Conservation (phyloP, 2,113 vertebrate genomes). For the Campylomormyrus numenius region DNA sequence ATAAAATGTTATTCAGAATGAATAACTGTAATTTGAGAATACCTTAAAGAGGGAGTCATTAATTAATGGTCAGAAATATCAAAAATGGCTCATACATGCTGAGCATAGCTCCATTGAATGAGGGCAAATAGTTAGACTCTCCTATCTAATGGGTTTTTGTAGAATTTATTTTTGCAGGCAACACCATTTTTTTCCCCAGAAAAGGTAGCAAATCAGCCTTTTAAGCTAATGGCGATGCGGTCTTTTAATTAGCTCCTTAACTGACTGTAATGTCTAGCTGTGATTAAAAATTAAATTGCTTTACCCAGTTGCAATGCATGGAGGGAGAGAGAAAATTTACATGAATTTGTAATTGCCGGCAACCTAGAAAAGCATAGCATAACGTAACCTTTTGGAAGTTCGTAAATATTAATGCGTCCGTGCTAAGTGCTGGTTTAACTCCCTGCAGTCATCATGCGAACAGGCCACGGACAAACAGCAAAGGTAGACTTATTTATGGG, state of each 20-base stretch:
- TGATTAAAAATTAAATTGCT: constrained; percentile 33
- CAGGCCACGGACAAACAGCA: neutral
- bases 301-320: constrained; percentile 7
- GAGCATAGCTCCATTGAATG: neutral
- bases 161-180: neutral
- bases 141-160: neutral
- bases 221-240: constrained; percentile 15
- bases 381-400: constrained; percentile 25
- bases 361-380: constrained; percentile 23
- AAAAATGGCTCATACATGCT: neutral
- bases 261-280: constrained; percentile 20
- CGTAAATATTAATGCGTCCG: constrained; percentile 36
- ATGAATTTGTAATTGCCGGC: constrained; percentile 28
- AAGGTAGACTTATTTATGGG: neutral
- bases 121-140: neutral
- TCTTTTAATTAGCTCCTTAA: constrained; percentile 21
- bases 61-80: neutral
- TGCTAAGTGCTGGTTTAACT: constrained; percentile 26
- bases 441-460: constrained; percentile 22
- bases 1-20: neutral
- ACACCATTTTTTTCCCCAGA: neutral
- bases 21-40: neutral
- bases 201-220: neutral
- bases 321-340: constrained; percentile 21
- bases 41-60: neutral